Percentiles rank a stretch among this genome's conserved stretches.
phyloP scores from a whole-genome alignment of 2,888 invertebrate species.

The Drosophila engyochracea region DNA sequence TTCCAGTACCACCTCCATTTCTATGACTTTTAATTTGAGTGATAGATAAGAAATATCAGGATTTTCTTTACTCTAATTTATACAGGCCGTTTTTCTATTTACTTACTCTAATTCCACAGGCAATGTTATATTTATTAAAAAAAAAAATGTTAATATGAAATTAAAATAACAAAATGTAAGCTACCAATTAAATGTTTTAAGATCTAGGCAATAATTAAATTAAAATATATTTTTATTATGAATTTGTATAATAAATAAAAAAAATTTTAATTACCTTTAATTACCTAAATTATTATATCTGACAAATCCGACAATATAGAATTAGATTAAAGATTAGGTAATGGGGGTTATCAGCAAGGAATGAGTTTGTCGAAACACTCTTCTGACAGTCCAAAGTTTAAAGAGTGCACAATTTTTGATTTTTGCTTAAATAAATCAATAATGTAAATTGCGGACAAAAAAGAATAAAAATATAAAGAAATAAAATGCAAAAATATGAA shows the following conservation, averaged over 20 bases:
- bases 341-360: neutral
- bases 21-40: neutral
- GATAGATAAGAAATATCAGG: neutral
- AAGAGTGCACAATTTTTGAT: neutral
- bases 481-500: neutral
- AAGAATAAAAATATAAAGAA: neutral
- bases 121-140: neutral
- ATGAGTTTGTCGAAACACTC: neutral
- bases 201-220: neutral
- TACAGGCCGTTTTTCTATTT: neutral
- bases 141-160: too few species aligned
- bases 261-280: neutral
- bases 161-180: too few species aligned
- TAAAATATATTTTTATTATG: neutral
- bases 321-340: too few species aligned
- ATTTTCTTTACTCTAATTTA: neutral
- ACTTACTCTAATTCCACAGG: neutral
- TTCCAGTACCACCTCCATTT: neutral
- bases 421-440: neutral
- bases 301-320: neutral
- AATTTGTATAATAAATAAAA: neutral
- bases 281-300: neutral
- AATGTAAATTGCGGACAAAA: neutral
- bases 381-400: neutral
- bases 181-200: neutral